A percentile compares a stretch with the other conserved stretches of the same genome.
phyloP scores from a whole-genome alignment of 1,140 invertebrate genomes.

The Lasaia peninsularis region DNA sequence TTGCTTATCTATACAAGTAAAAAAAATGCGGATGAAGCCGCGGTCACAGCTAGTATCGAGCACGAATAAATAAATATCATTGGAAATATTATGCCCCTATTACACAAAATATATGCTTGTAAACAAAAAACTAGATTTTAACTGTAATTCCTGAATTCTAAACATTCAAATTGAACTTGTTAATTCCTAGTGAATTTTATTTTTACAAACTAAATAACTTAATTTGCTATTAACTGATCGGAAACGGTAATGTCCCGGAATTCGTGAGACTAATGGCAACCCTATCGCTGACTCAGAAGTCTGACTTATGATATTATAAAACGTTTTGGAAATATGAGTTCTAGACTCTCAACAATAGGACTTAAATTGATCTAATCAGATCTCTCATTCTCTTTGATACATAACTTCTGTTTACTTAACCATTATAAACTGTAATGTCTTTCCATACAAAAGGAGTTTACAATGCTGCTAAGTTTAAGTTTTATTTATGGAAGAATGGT shows the following conservation, averaged over 20 bases:
- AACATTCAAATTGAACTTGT: background rate
- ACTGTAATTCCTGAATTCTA: no score
- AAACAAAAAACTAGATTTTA: no score
- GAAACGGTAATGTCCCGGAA: background rate
- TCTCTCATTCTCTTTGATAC: background rate
- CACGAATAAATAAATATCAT: no score
- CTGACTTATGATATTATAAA: constrained; percentile 14
- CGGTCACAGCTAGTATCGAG: no score
- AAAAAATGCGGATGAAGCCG: no score
- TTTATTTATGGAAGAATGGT: no score
- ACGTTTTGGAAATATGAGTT: background rate
- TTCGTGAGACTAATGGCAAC: background rate
- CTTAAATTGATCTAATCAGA: background rate
- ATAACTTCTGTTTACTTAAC: constrained; percentile 1
- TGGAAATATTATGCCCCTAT: no score
- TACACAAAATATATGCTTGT: no score
- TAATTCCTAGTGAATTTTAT: background rate
- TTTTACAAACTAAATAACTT: background rate
- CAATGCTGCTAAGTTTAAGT: no score
- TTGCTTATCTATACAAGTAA: no score
- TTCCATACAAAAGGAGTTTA: background rate
- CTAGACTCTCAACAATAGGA: background rate
- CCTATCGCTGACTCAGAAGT: background rate
- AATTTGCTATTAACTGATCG: background rate
- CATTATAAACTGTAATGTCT: background rate